Base-by-base conservation (phyloP, 2,797 vertebrate genomes). In the Anguilla obscura region DNA sequence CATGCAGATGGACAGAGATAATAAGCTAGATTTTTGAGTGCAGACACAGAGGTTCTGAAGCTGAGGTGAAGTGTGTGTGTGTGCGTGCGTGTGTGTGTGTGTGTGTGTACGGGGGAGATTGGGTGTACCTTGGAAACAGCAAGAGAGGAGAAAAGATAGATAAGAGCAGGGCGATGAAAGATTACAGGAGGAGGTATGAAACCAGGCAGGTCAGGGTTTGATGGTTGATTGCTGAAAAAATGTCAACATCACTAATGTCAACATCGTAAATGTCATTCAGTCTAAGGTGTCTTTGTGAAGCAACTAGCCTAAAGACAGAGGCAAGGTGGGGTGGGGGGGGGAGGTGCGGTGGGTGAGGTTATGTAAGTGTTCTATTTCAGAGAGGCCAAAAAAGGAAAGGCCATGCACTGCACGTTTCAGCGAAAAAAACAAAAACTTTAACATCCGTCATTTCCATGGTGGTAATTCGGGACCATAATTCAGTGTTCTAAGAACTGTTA, bases 221-320 rank as follows among this genome's bases (percentile, higher is more conserved):
- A 97, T 95, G 96, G 95, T 95, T 95, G 93, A 96, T 90, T 90
- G 95, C 94, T 90, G 94, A 92, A 96, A 95, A 95, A 95, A 96
- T 96, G 94, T 95, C 94, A 95, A 94, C 94, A 96, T 93, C 92
- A 94, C 86, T 90, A 63, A 63, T n/a, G 60, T 63, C 60, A 63
- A 63, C 60, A 63, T 93, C 86, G 88, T 90, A 94, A 92, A 95
- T 91, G 91, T 93, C 93, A 91, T 93, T 95, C 93, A 94, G 93
- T 90, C 91, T n/a, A 84, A 91, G 86, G 92, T 93, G 93, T 93
- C 95, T 94, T 94, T 86, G 86, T 91, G 90, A 89, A 69, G 90
- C 88, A 90, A 90, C 87, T 71, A 85, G 87, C 91, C 89, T 0
- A 87, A 92, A 91, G 92, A 85, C 92, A 71, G 84, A 4, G 85